Evolutionary conservation across 2,797 vertebrate species (phyloP).

Genomic region (Protonibea diacanthus): DNA sequence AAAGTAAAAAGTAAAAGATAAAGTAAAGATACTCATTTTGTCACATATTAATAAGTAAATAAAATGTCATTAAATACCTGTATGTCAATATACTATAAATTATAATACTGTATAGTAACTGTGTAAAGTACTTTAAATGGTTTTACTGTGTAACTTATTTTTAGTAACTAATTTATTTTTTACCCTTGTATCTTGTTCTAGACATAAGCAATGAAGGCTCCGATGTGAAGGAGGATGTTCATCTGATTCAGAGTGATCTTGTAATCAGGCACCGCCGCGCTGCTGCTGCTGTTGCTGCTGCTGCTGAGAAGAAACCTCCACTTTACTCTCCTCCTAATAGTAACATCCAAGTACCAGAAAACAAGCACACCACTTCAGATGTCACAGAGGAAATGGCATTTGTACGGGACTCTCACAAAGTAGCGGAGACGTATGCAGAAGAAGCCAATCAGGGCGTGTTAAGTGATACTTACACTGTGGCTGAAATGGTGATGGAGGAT

Average conservation of each 20-base stretch:
- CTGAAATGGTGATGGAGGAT: conserved; percentile 14
- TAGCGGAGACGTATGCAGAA: neutral
- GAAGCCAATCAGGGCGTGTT: neutral
- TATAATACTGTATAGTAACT: neutral
- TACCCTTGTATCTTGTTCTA: conserved; percentile 14
- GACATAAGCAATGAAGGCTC: conserved; percentile 56
- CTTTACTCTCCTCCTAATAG: neutral
- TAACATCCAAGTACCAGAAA: conserved; percentile 3
- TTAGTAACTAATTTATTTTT: too few species aligned
- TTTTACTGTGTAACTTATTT: neutral
- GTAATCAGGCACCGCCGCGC: conserved; percentile 48
- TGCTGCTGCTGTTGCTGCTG: conserved; percentile 24
- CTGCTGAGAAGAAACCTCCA: conserved; percentile 3
- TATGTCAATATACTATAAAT: too few species aligned
- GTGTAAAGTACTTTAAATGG: neutral
- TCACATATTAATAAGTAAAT: too few species aligned
- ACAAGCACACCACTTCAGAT: neutral
- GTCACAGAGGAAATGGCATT: neutral
- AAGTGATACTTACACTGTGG: neutral
- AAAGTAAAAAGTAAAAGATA: neutral
- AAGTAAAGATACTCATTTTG: too few species aligned
- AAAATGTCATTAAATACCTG: too few species aligned
- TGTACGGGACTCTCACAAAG: neutral
- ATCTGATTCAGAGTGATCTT: conserved; percentile 19
- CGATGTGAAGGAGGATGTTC: conserved; percentile 23